Evolutionary conservation across 2,888 invertebrate species (phyloP), one percentile per base, ranked within the genome.

Genomic region (Trachelus iudaicus): DNA sequence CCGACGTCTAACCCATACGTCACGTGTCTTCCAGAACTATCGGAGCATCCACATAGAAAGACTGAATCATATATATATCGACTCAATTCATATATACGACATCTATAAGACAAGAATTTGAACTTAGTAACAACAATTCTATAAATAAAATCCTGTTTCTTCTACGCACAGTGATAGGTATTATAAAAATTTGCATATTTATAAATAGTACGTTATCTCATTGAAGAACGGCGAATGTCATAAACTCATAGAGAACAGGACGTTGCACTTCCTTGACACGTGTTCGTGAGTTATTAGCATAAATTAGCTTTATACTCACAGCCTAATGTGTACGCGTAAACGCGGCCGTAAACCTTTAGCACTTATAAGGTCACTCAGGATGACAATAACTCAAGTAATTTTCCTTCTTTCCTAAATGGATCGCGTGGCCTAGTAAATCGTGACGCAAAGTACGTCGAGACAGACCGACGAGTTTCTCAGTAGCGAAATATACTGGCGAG

Each of bases 261-360:
- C 86, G 80, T 86, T 88, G 87, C 85, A 88, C 87, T 89, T 86
- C 81, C 83, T 83, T 82, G 85, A 85, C 86, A 85, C 81, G 83
- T 83, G 85, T 85, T 83, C 79, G 80, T 81, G 81, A 77, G 79
- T 81, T 83, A 89, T 89, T 89, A 89, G 87, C 86, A 86, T 85
- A 84, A 89, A 89, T 89, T 89, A 89, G 83, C 79, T 79, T 73
- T 76, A 74, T 79, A 78, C 79, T 69, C 69, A 15, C 23, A 56
- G 23, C 23, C 34, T 68, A 31, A 31, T n/a, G 11, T 71, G 71
- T 34, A 34, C 31, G 13, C 11, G 33, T 71, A 30, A 13, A 23
- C 33, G 30, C 30, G 30, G 30, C 71, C 71, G 33, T 71, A 71
- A 71, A 71, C 71, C 15, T 71, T 33, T 34, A 31, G 71, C 30